A percentile compares a stretch with the other conserved stretches of the same genome.
phyloP scores from a whole-genome alignment of 2,888 invertebrate species.

The Epinotia ramella region DNA sequence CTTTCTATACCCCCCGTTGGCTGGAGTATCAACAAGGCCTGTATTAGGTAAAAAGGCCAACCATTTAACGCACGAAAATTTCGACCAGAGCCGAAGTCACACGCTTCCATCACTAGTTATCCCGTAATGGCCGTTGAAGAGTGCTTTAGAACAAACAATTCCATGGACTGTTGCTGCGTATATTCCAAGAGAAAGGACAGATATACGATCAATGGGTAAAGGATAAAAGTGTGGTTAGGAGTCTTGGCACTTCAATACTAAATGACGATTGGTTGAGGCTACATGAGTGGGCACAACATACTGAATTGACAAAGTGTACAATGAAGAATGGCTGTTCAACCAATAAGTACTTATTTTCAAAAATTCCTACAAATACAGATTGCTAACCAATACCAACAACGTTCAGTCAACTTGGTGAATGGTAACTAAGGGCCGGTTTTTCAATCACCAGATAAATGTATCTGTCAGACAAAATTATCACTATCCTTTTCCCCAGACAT shows the following conservation, averaged over 20 bases:
- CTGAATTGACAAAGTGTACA: too few relatives aligned
- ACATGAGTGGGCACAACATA: neutral
- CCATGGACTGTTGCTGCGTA: neutral
- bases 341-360: too few relatives aligned
- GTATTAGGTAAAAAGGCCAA: neutral
- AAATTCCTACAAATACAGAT: too few relatives aligned
- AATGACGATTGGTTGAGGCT: neutral
- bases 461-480: too few relatives aligned
- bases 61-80: neutral
- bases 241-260: neutral
- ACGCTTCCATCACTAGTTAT: neutral
- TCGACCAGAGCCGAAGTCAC: neutral
- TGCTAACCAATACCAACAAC: too few relatives aligned
- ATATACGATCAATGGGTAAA: slow-evolving; percentile 3
- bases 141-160: neutral
- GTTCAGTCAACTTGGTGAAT: too few relatives aligned
- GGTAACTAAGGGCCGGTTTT: too few relatives aligned
- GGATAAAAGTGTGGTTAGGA: slow-evolving; percentile 1
- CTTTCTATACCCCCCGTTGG: neutral
- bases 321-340: too few relatives aligned
- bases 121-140: neutral
- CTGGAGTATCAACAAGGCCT: slow-evolving; percentile 8
- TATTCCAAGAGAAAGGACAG: slow-evolving; percentile 4
- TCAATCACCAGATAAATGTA: too few relatives aligned
- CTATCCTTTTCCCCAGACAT: too few relatives aligned